Percentiles rank a stretch among this genome's conserved stretches.
Evolutionary conservation across 2,113 vertebrate genomes (phyloP).

Genomic region (Albula glossodonta): DNA sequence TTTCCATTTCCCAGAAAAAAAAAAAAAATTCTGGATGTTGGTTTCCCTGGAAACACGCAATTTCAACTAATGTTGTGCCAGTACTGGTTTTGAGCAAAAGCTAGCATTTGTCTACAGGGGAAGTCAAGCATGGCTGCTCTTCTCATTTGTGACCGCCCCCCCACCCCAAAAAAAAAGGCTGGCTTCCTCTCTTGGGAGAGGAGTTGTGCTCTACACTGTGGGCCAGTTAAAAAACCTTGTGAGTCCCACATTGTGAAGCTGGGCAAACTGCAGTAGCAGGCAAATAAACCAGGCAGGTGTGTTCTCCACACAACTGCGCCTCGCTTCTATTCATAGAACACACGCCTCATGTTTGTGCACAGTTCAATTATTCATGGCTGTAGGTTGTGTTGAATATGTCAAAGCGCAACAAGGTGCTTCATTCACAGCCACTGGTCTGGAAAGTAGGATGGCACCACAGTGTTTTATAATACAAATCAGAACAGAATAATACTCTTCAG

Average conservation of each 20-base stretch:
- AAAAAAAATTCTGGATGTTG: background rate
- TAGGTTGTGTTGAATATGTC: constrained; percentile 4
- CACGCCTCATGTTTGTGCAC: background rate
- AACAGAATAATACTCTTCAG: background rate
- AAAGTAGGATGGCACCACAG: background rate
- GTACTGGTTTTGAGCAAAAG: background rate
- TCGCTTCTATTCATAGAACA: background rate
- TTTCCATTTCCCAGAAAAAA: background rate
- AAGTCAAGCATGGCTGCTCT: background rate
- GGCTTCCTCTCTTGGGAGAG: background rate
- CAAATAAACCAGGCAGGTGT: background rate
- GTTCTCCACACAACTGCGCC: background rate
- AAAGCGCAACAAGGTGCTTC: background rate
- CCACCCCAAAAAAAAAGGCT: background rate
- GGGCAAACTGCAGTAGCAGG: background rate
- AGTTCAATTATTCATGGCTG: background rate
- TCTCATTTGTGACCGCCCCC: background rate
- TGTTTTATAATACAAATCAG: background rate
- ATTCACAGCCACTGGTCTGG: background rate
- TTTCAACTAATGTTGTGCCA: background rate
- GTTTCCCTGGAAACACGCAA: constrained; percentile 1
- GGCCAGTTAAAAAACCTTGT: background rate
- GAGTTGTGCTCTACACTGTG: background rate
- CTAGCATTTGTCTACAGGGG: background rate
- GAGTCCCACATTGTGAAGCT: background rate